A percentile compares a stretch with the other conserved stretches of the same genome.
phyloP scores from a whole-genome alignment of 1,140 invertebrate genomes.

The Drosophila ohnishii region DNA sequence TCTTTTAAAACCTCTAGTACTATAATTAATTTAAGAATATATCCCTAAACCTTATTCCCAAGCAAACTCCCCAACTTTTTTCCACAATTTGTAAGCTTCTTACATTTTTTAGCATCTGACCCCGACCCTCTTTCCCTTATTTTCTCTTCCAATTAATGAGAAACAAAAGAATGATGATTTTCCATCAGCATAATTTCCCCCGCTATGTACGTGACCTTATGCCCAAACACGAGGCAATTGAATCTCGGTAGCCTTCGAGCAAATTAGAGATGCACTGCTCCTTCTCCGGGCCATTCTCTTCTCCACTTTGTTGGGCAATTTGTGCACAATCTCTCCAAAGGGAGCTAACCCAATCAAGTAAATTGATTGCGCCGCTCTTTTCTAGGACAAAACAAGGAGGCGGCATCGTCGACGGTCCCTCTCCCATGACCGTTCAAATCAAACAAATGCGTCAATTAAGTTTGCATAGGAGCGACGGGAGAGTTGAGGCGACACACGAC shows the following conservation, averaged over 20 bases:
- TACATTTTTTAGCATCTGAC: background rate
- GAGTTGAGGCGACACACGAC: slow-evolving; percentile 64
- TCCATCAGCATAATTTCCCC: slow-evolving; percentile 29
- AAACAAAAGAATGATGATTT: slow-evolving; percentile 16
- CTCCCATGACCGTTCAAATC: slow-evolving; percentile 54
- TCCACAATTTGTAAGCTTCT: background rate
- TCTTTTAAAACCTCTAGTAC: background rate
- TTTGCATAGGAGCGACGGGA: slow-evolving; percentile 45
- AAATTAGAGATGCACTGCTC: slow-evolving; percentile 41
- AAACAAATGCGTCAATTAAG: slow-evolving; percentile 77
- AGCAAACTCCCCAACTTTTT: background rate
- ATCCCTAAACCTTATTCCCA: background rate
- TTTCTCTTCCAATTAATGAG: background rate
- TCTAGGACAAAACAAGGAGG: slow-evolving; percentile 34
- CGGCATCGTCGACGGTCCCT: background rate
- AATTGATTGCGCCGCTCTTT: slow-evolving; percentile 60
- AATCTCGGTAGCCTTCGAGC: slow-evolving; percentile 33
- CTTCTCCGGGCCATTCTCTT: slow-evolving; percentile 26
- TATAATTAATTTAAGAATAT: background rate
- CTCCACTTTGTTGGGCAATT: slow-evolving; percentile 62
- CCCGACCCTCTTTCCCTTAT: background rate
- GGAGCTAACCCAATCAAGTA: slow-evolving; percentile 66
- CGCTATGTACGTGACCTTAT: slow-evolving; percentile 30
- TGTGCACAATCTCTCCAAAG: slow-evolving; percentile 45
- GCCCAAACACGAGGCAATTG: slow-evolving; percentile 17